These are phyloP conservation scores for Morbakka virulenta DNA, from an alignment of 30 jellyfish, hydroid and myxozoan genomes.

Conservation along the genomic window DNA sequence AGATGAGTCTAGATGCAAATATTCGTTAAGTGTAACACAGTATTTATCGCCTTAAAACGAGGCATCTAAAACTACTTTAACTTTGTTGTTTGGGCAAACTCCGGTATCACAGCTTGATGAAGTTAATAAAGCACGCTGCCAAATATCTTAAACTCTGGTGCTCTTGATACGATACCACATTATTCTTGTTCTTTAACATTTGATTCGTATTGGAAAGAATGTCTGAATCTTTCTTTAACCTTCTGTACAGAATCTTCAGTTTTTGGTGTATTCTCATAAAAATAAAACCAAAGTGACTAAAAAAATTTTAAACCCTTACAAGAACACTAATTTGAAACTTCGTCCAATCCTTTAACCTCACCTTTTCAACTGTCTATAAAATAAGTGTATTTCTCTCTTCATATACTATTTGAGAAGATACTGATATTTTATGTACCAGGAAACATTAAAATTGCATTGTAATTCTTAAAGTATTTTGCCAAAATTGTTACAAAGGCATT, in stretches of 20 bases:
- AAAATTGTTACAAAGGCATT: too few species aligned
- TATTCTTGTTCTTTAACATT: not conserved
- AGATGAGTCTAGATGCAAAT: not conserved
- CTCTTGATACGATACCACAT: not conserved
- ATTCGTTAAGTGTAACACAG: not conserved
- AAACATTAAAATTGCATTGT: too few species aligned
- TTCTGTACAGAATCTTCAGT: not conserved
- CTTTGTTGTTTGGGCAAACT: not conserved
- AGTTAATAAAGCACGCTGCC: not conserved
- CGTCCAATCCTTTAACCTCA: too few species aligned
- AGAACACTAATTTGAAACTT: too few species aligned
- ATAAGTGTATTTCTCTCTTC: too few species aligned
- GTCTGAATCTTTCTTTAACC: not conserved
- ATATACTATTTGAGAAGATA: too few species aligned
- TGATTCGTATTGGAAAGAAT: not conserved
- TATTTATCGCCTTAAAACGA: not conserved
- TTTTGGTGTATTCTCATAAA: too few species aligned
- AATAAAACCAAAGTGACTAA: too few species aligned
- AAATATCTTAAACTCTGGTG: not conserved
- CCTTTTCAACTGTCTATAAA: too few species aligned
- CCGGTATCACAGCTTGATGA: not conserved
- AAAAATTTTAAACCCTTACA: too few species aligned
- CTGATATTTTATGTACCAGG: too few species aligned
- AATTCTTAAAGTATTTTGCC: too few species aligned
- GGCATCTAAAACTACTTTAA: not conserved